Base-by-base conservation (phyloP, 2,888 invertebrate genomes). In the Polyploca ridens region DNA sequence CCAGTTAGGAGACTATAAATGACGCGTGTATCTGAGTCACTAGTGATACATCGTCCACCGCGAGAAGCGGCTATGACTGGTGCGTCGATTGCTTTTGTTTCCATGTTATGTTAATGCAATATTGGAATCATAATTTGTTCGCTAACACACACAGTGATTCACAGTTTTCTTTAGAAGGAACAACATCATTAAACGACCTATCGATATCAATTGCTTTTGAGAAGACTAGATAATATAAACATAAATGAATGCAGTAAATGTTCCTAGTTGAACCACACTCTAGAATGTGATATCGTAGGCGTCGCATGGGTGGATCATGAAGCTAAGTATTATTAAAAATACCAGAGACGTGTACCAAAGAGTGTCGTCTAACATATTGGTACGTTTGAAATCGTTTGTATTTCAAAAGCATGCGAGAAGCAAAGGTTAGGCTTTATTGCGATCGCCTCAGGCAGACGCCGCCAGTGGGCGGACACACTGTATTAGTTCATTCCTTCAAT, bases 21-120 rank as follows among this genome's bases (percentile, higher is more conserved):
- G 86, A 89, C 88, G 85, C 84, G 77, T 73, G 67, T 68, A 69
- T 75, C 83, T 90, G 90, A 91, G 78, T 91, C 90, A 92, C 82
- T 80, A 74, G 69, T 84, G 84, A 86, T 84, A 86, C 82, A 85
- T 82, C 69, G 74, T 62, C 69, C 66, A 70, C 64, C 70, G 62
- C 76, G 70, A 80, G 83, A 76, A 76, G 72, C 72, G 72, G 72
- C 73, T 79, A 72, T 74, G 80, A 81, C 83, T 81, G 79, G 73
- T 65, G 69, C 64, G 63, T 65, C 80, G 75, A 86, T 89, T 87
- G 86, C 87, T 86, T 86, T 77, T 76, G 71, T 71, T 72, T 69
- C 69, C 66, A 69, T 68, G 63, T 67, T 66, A 68, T 70, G 74
- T 73, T 77, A 78, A 78, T 77, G 77, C 72, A 67, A 75, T 75